These are phyloP conservation scores for Apamea monoglypha DNA, from an alignment of 2,888 invertebrate species.

Conservation along the genomic window DNA sequence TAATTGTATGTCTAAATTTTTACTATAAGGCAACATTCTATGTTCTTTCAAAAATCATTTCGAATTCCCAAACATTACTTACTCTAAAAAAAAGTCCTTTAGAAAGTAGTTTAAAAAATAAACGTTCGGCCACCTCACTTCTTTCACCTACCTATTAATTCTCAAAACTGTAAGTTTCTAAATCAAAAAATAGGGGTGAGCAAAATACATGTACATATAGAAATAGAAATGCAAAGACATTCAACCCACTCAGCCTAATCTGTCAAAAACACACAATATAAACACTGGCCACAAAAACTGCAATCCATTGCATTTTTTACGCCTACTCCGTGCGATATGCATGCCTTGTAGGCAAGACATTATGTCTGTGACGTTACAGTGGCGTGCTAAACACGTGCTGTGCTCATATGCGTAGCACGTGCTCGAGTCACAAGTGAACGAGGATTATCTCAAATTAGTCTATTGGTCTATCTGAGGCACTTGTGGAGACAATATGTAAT, in stretches of 20 bases:
- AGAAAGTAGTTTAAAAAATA: too few relatives aligned
- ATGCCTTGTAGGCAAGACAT: constrained; percentile 38
- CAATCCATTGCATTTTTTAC: constrained; percentile 34
- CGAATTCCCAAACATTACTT: background rate
- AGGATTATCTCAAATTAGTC: constrained; percentile 40
- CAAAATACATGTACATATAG: background rate
- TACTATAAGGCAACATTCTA: too few relatives aligned
- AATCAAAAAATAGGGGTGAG: constrained; percentile 1
- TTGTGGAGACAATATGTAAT: background rate
- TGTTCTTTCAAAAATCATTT: background rate
- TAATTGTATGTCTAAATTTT: background rate
- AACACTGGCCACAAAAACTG: constrained; percentile 46
- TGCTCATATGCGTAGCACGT: constrained; percentile 49
- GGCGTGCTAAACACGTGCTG: constrained; percentile 52
- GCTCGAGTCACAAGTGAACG: constrained; percentile 38
- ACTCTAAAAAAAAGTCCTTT: background rate
- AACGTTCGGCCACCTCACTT: background rate
- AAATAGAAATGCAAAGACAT: constrained; percentile 6
- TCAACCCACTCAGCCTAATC: constrained; percentile 24
- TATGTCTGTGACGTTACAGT: constrained; percentile 46
- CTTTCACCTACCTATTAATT: background rate
- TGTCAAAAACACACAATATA: constrained; percentile 39
- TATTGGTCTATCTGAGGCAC: constrained; percentile 3
- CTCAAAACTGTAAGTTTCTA: background rate
- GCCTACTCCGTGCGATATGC: constrained; percentile 29